Evolutionary conservation across 2,888 invertebrate species (phyloP).

Genomic region (Orchesella flavescens): DNA sequence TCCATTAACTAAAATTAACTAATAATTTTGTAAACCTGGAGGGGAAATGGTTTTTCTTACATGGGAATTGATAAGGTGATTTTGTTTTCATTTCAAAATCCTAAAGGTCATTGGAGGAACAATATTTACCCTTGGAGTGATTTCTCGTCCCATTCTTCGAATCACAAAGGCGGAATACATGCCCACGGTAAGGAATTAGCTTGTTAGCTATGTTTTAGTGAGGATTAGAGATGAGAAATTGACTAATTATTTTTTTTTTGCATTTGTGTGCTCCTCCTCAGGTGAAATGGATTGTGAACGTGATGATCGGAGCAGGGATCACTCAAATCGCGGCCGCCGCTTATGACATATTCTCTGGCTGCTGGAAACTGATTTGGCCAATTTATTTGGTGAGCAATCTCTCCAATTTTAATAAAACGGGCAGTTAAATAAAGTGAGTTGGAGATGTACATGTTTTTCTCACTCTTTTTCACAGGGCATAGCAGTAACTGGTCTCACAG

Average conservation of each 20-base stretch:
- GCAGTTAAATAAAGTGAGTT: too few relatives aligned
- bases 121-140: constrained; percentile 65
- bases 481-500: constrained; percentile 37
- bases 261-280: constrained; percentile 14
- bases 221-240: background rate
- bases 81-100: background rate
- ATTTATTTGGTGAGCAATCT: constrained; percentile 41
- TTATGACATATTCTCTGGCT: constrained; percentile 66
- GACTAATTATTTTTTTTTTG: background rate
- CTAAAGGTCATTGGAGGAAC: constrained; percentile 63
- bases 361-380: constrained; percentile 64
- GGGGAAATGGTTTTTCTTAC: too few relatives aligned
- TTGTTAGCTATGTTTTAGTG: background rate
- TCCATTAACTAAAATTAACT: too few relatives aligned
- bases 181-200: constrained; percentile 15
- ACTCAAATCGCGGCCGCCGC: constrained; percentile 62
- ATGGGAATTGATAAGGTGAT: constrained; percentile 1
- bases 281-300: constrained; percentile 61
- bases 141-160: constrained; percentile 66
- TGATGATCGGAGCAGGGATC: constrained; percentile 66
- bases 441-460: background rate
- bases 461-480: constrained; percentile 41
- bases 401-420: constrained; percentile 11
- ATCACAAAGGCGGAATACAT: constrained; percentile 52
- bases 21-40: too few relatives aligned